These are phyloP conservation scores for Plestiodon gilberti DNA, from an alignment of 2,113 vertebrate species.

Conservation along the genomic window DNA sequence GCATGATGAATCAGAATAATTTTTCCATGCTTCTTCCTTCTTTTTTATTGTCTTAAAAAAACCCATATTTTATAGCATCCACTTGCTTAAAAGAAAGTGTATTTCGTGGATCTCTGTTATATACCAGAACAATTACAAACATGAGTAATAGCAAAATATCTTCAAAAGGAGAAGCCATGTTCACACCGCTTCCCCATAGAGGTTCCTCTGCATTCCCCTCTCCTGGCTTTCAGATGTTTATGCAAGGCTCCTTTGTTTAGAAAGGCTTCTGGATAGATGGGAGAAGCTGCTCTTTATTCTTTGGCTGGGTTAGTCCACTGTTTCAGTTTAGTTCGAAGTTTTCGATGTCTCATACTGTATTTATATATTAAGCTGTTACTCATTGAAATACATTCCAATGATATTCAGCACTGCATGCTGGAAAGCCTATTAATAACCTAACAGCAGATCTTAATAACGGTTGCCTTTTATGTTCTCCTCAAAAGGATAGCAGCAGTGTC, in stretches of 20 bases:
- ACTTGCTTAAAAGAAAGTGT: background rate
- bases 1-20: constrained; percentile 22
- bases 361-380: too few species aligned
- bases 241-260: too few species aligned
- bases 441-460: background rate
- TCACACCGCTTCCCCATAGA: too few species aligned
- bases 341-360: too few species aligned
- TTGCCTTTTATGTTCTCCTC: background rate
- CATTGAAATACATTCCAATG: background rate
- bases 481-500: background rate
- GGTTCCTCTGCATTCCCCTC: too few species aligned
- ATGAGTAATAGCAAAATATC: background rate
- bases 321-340: too few species aligned
- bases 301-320: too few species aligned
- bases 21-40: background rate
- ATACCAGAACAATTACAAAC: background rate
- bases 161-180: background rate
- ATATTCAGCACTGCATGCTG: background rate
- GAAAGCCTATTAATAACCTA: background rate
- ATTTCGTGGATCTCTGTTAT: background rate
- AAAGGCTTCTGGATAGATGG: too few species aligned
- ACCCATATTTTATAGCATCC: background rate
- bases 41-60: background rate
- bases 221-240: too few species aligned
- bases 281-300: too few species aligned